Percentiles rank a stretch among this genome's conserved stretches.
These are phyloP conservation scores for Flexamia atlantica DNA, from an alignment of 2,888 invertebrate genomes.

Conservation along the genomic window DNA sequence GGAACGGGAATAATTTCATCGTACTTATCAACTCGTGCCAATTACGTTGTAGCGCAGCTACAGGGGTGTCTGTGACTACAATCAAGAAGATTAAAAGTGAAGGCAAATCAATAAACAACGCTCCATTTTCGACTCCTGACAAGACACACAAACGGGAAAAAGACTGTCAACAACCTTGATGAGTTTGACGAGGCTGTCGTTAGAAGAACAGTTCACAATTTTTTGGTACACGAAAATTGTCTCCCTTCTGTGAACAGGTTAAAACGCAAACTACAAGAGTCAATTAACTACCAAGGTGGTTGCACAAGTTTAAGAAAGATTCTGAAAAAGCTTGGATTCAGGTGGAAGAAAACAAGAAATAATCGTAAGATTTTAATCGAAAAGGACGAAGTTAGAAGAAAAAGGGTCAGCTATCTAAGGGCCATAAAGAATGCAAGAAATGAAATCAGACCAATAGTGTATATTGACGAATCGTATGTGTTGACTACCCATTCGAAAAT, in stretches of 20 bases:
- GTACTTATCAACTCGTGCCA: no score
- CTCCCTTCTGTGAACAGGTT: not conserved
- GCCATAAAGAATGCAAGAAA: not conserved
- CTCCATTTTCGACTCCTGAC: no score
- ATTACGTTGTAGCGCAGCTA: no score
- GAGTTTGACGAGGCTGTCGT: no score
- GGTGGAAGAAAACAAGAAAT: not conserved
- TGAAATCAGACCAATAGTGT: not conserved
- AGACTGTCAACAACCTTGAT: constrained; percentile 9
- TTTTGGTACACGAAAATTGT: not conserved
- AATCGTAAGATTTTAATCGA: constrained; percentile 28
- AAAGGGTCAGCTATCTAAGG: not conserved
- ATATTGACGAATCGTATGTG: constrained; percentile 22
- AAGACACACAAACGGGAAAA: not conserved
- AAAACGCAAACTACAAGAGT: not conserved
- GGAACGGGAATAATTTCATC: no score
- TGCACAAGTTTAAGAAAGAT: no score
- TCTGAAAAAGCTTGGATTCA: constrained; percentile 4
- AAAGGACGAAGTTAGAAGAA: constrained; percentile 5
- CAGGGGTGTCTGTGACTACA: no score
- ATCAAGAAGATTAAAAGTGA: no score
- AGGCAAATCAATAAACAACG: no score
- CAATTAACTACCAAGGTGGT: no score
- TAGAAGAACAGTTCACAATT: constrained; percentile 23
- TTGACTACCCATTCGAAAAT: not conserved